phyloP scores from a whole-genome alignment of 2,888 invertebrate genomes.

The Dioctria linearis region DNA sequence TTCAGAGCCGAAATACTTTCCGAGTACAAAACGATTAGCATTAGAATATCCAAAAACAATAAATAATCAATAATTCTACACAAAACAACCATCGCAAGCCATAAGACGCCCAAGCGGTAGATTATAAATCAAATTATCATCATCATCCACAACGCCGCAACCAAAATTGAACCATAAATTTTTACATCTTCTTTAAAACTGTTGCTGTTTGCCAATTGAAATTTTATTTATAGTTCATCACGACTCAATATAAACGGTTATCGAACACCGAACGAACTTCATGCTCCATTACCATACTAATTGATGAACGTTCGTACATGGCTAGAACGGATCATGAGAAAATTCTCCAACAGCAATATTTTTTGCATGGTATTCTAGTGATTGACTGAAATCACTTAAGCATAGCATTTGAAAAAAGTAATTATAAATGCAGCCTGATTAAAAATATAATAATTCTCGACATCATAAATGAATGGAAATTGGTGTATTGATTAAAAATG shows the following conservation, averaged over 20 bases:
- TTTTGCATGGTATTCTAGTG: constrained; percentile 5
- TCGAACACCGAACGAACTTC: constrained; percentile 10
- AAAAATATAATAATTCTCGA: background rate
- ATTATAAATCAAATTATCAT: too few relatives aligned
- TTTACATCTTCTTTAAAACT: too few relatives aligned
- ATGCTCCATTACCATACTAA: constrained; percentile 32
- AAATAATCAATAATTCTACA: too few relatives aligned
- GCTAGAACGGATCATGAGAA: constrained; percentile 1
- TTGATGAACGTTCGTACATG: constrained; percentile 11
- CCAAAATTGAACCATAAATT: too few relatives aligned
- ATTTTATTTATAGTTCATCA: constrained; percentile 32
- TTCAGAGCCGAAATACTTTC: too few relatives aligned
- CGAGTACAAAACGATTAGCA: too few relatives aligned
- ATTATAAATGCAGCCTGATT: background rate
- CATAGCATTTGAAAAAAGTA: background rate
- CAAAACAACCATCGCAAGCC: too few relatives aligned
- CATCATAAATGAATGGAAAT: constrained; percentile 25
- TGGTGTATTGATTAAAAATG: background rate
- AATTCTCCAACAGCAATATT: background rate
- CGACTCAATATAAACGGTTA: background rate
- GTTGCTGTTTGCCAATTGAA: constrained; percentile 6
- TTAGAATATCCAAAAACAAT: too few relatives aligned
- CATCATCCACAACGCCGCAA: too few relatives aligned
- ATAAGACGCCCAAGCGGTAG: too few relatives aligned
- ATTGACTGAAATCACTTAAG: constrained; percentile 12